Evolutionary conservation across 2,113 vertebrate species (phyloP), one percentile per base, ranked within the genome.

Genomic region (Patagioenas fasciata): DNA sequence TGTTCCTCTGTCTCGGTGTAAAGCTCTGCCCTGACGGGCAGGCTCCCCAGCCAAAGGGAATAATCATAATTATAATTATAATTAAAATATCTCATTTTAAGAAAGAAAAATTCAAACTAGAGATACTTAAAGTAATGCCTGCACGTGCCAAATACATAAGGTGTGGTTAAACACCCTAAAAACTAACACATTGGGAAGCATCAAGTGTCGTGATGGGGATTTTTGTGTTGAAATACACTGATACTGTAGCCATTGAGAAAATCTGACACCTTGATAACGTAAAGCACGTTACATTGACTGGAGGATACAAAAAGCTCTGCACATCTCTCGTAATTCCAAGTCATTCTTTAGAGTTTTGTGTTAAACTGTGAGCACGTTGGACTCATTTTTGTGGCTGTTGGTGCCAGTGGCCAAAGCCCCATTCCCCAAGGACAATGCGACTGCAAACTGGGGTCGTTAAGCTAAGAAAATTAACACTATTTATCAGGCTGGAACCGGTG

Each of bases 1-100:
- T 98, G 98, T 96, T 98, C 96, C 97, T 97, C 92, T 95, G 97
- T 91, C 98, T 98, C 92, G 4, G 42, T 93, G 96, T 95, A 97
- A 97, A 97, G 73, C 95, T 94, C 94, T 96, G 96, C 93, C 91
- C 94, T 71, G 94, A 85, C 96, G 94, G 88, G 47, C 92, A 88
- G 70, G 87, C 77, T 97, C 91, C 95, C 92, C 70, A 90, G 85
- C 93, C 91, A 89, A 97, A 91, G 50, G 69, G 92, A 7, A 44
- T 44, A 16, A 44, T 44, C 17, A 44, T 44, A 15, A 42, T 42
- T 15, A 42, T 16, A 42, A 44, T 17, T 16, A 8, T 44, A 14
- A 40, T 44, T 25, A 42, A 0, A 95, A 94, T 40, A 96, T 95
- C 90, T 93, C 84, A 91, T 97, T 98, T 96, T 86, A 94, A 96